These are phyloP conservation scores for Aphelinus certus DNA, from an alignment of 1,140 invertebrate genomes.

Conservation along the genomic window DNA sequence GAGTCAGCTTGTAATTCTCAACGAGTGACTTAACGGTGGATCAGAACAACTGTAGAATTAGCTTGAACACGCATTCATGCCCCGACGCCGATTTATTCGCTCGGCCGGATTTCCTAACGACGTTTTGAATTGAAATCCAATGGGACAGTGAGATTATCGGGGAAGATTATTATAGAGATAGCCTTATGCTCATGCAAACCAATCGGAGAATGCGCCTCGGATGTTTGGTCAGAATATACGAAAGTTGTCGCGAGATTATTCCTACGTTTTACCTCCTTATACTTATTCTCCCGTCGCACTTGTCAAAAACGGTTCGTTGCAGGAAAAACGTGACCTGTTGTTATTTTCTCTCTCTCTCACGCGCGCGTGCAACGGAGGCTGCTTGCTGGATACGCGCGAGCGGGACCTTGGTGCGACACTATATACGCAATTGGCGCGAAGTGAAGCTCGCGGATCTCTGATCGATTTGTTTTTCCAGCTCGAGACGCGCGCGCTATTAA, in stretches of 20 bases:
- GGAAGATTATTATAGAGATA: no score
- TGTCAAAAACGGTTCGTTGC: no score
- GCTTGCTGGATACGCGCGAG: neutral
- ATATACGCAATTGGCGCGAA: slow-evolving; percentile 15
- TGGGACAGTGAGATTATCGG: no score
- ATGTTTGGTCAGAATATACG: slow-evolving; percentile 1
- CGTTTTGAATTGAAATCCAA: no score
- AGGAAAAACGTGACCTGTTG: no score
- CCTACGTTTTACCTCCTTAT: no score
- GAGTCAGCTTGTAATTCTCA: no score
- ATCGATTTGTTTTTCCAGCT: slow-evolving; percentile 29
- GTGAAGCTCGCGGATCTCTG: slow-evolving; percentile 5
- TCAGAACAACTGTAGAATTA: neutral
- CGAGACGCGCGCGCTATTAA: neutral
- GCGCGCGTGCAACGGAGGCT: neutral
- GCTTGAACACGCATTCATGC: neutral
- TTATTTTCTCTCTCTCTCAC: neutral
- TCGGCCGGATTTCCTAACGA: no score
- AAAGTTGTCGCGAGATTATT: slow-evolving; percentile 6
- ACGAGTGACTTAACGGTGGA: no score
- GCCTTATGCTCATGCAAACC: no score
- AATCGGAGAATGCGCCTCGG: neutral
- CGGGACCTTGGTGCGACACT: neutral
- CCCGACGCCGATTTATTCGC: no score
- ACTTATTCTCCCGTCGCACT: no score